phyloP scores from a whole-genome alignment of 2,113 vertebrate species.

The Aythya baeri region DNA sequence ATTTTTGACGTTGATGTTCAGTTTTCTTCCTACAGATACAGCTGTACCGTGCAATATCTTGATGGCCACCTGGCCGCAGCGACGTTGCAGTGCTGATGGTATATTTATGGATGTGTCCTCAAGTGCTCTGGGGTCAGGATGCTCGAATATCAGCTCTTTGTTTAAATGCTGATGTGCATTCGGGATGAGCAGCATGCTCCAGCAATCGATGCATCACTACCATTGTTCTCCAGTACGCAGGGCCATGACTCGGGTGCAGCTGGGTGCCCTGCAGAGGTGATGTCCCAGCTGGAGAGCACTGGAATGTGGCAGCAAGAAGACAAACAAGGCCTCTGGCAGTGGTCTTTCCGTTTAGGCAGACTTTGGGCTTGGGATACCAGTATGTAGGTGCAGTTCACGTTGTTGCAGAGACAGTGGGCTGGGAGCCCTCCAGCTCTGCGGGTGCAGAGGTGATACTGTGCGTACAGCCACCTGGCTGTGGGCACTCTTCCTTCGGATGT shows the following conservation, averaged over 20 bases:
- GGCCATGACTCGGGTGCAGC: not conserved
- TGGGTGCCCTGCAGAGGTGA: not conserved
- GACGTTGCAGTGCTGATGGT: not conserved
- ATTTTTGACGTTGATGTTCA: not conserved
- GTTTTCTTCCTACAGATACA: not conserved
- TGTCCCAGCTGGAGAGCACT: not conserved
- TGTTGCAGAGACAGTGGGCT: not conserved
- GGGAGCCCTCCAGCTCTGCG: not conserved
- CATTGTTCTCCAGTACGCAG: fast-evolving
- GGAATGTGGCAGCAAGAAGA: not conserved
- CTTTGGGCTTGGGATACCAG: not conserved
- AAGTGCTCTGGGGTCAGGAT: not conserved
- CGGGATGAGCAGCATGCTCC: not conserved
- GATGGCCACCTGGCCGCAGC: conserved; percentile 18
- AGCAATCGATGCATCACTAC: not conserved
- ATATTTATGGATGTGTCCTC: not conserved
- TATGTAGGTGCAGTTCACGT: fast-evolving
- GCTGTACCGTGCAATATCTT: conserved; percentile 26
- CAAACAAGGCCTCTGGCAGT: not conserved
- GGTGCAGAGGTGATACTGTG: fast-evolving
- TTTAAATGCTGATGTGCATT: not conserved
- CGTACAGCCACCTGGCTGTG: not conserved
- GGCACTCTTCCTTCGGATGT: not conserved
- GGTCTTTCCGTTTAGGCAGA: fast-evolving
- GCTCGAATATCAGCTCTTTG: conserved; percentile 32